Percentiles rank a stretch among this genome's conserved stretches.
Conservation (phyloP, 23 tunicate genomes). For the Botrylloides violaceus region DNA sequence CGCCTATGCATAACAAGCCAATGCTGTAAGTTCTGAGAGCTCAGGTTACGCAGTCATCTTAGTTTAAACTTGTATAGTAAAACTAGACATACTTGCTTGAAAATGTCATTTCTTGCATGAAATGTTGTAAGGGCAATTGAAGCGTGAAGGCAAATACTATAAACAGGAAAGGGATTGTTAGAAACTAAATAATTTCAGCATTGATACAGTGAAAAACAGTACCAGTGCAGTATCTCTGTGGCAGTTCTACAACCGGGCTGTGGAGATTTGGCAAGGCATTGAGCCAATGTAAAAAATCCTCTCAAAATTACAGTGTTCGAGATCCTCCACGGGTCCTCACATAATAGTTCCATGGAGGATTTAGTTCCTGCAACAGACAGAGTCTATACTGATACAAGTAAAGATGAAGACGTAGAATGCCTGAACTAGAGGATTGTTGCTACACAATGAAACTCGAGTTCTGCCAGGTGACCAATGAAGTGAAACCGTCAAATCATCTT, state of each 20-base stretch:
- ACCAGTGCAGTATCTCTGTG: conserved; percentile 70
- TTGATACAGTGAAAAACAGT: background rate
- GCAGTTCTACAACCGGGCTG: conserved; percentile 40
- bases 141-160: conserved; percentile 66
- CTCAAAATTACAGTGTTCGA: conserved; percentile 42
- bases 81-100: conserved; percentile 44
- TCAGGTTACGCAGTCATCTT: background rate
- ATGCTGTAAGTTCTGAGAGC: background rate
- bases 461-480: too few species aligned
- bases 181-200: background rate
- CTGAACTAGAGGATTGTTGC: too few species aligned
- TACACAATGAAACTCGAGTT: too few species aligned
- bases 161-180: background rate
- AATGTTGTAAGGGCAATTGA: conserved; percentile 51
- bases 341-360: conserved; percentile 29
- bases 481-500: too few species aligned
- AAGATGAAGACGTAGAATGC: too few species aligned
- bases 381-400: too few species aligned
- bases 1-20: background rate
- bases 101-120: conserved; percentile 41
- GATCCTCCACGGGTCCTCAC: conserved; percentile 55
- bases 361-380: too few species aligned
- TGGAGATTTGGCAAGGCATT: conserved; percentile 31
- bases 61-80: background rate
- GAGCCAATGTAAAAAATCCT: conserved; percentile 43